Percentiles rank a stretch among this genome's conserved stretches.
Conservation (phyloP, 2,797 vertebrate species). For the Pipistrellus pygmaeus region DNA sequence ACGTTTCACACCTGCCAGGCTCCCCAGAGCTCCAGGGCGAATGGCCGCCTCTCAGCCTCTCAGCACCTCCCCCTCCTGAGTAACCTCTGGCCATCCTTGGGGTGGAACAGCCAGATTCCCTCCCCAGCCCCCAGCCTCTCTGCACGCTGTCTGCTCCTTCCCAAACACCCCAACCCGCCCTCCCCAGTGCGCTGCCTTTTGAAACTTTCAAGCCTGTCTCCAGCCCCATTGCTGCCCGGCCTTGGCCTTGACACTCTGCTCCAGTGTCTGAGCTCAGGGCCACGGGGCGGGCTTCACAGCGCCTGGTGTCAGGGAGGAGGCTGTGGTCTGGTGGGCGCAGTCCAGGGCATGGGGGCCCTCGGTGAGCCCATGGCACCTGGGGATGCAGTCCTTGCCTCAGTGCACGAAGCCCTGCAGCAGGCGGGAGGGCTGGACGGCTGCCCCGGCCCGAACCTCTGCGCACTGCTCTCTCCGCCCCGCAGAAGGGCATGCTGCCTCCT, state of each 20-base stretch:
- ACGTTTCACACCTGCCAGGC: background rate
- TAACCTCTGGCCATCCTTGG: background rate
- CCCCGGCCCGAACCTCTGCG: background rate
- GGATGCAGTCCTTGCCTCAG: too few species aligned
- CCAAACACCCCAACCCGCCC: accelerated
- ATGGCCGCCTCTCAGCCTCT: background rate
- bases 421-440: background rate
- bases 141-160: background rate
- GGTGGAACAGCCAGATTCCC: background rate
- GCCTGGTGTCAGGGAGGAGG: too few species aligned
- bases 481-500: background rate
- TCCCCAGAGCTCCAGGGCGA: background rate
- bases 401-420: background rate
- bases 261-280: background rate
- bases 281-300: background rate
- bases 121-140: background rate
- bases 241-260: background rate
- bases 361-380: background rate
- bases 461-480: too few species aligned
- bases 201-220: background rate
- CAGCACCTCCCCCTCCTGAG: background rate
- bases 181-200: too few species aligned
- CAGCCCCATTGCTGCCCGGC: background rate
- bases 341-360: background rate
- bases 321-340: background rate